phyloP scores from a whole-genome alignment of 2,113 vertebrate species.

The Melanocharis versteri region DNA sequence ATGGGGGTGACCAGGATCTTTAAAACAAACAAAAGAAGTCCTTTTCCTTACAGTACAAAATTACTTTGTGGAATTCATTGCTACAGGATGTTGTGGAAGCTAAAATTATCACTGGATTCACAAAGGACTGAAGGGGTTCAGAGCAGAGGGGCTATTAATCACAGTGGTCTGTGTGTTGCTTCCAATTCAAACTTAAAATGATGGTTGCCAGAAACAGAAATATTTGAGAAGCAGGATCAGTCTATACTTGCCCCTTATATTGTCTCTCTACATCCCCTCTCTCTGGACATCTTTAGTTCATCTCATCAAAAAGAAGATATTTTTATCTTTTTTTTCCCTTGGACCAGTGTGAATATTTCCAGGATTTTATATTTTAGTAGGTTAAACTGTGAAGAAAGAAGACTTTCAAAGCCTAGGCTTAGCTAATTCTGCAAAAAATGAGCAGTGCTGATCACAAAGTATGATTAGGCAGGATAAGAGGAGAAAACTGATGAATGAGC shows the following conservation, averaged over 20 bases:
- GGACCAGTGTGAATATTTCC: not conserved
- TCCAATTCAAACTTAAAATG: not conserved
- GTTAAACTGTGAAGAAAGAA: not conserved
- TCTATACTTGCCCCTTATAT: not conserved
- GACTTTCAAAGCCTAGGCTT: not conserved
- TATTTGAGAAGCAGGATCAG: not conserved
- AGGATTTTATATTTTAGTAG: not conserved
- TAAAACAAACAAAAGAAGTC: not conserved
- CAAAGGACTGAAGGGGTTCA: slow-evolving; percentile 8
- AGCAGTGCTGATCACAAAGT: not conserved
- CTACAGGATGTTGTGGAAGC: slow-evolving; percentile 2
- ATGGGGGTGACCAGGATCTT: not conserved
- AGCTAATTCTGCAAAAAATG: not conserved
- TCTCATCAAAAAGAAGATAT: not conserved
- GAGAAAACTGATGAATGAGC: not conserved
- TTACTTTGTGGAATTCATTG: slow-evolving; percentile 9
- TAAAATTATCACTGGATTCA: slow-evolving; percentile 43
- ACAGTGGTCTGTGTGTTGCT: not conserved
- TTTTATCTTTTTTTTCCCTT: not conserved
- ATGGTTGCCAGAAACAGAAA: not conserved
- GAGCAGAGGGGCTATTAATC: slow-evolving; percentile 11
- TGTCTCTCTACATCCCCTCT: not conserved
- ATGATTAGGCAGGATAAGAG: not conserved
- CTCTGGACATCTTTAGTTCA: not conserved
- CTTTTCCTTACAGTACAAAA: not conserved